phyloP scores from a whole-genome alignment of 2,888 invertebrate species.

The Holacanthella duospinosa region DNA sequence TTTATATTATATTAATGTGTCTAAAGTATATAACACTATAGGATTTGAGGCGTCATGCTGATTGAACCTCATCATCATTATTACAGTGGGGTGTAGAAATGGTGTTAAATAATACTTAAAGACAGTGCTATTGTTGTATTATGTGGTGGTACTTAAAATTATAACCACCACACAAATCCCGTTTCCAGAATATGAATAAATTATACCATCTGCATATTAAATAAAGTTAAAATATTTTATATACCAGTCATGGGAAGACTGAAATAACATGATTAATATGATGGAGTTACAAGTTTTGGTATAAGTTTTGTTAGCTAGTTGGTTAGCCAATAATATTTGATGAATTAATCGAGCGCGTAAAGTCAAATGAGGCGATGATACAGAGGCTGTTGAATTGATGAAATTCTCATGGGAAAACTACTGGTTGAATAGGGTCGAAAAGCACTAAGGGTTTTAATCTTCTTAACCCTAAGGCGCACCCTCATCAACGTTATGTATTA shows the following conservation, averaged over 20 bases:
- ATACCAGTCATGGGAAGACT: background rate
- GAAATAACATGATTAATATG: constrained; percentile 3
- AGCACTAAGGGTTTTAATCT: background rate
- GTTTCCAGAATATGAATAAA: background rate
- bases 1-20: too few relatives aligned
- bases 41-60: background rate
- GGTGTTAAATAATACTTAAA: background rate
- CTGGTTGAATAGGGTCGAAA: background rate
- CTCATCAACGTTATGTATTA: constrained; percentile 2
- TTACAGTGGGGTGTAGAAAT: too few relatives aligned
- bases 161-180: background rate
- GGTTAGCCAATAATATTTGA: background rate
- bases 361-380: background rate
- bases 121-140: background rate
- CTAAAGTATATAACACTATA: background rate
- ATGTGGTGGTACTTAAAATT: too few relatives aligned
- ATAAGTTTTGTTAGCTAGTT: too few relatives aligned
- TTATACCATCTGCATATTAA: background rate
- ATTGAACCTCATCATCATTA: background rate
- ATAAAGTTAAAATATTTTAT: background rate
- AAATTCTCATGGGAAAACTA: background rate
- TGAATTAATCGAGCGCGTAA: background rate
- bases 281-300: too few relatives aligned
- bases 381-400: background rate
- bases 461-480: background rate